These are phyloP conservation scores for Potamilus streckersoni DNA, from an alignment of 1,140 invertebrate species.

Conservation along the genomic window DNA sequence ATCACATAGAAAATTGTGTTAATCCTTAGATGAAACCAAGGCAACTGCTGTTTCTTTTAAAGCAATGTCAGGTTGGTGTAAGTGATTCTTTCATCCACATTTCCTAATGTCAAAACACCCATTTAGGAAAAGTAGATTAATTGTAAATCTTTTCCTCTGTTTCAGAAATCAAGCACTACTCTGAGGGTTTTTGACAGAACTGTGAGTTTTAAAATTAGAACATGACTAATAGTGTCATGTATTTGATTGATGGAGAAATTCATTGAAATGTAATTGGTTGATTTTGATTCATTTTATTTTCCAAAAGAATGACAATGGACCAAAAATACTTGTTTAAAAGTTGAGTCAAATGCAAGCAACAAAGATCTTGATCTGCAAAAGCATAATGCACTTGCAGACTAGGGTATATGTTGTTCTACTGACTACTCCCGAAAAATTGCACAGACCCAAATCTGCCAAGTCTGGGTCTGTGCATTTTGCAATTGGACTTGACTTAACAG, in stretches of 20 bases:
- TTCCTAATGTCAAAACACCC: too few relatives aligned
- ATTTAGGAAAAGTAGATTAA: neutral
- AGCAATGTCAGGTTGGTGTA: too few relatives aligned
- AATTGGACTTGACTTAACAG: too few relatives aligned
- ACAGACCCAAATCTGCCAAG: too few relatives aligned
- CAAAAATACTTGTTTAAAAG: neutral
- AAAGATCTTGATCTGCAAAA: neutral
- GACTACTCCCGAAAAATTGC: too few relatives aligned
- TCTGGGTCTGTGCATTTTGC: too few relatives aligned
- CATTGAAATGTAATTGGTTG: neutral
- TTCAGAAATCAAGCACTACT: constrained; percentile 86
- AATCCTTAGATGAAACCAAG: too few relatives aligned
- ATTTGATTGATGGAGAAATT: neutral
- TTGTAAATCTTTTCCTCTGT: constrained; percentile 41
- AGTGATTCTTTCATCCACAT: too few relatives aligned
- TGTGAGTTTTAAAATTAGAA: constrained; percentile 50
- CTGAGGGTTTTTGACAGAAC: constrained; percentile 86
- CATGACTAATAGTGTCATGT: neutral
- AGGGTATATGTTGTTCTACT: too few relatives aligned
- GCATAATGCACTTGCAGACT: too few relatives aligned
- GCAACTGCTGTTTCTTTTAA: too few relatives aligned
- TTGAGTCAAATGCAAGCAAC: neutral
- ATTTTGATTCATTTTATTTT: neutral
- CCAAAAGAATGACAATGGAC: neutral
- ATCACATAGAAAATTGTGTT: too few relatives aligned